phyloP scores from a whole-genome alignment of 1,140 invertebrate genomes.

The Chironomus tepperi region DNA sequence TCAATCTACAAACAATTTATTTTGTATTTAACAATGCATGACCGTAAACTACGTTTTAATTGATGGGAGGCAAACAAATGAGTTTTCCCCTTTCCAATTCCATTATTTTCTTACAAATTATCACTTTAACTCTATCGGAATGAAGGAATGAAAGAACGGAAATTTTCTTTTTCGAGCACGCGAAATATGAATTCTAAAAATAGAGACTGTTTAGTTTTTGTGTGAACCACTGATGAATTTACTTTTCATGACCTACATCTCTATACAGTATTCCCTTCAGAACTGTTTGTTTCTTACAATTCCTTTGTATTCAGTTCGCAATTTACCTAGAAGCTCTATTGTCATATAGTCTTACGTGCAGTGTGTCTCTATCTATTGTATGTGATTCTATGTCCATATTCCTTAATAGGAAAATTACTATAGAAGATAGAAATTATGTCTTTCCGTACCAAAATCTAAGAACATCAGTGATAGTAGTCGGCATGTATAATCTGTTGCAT shows the following conservation, averaged over 20 bases:
- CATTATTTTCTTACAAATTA: neutral
- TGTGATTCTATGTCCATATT: neutral
- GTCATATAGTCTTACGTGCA: neutral
- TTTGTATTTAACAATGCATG: too few species aligned
- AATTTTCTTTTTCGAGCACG: neutral
- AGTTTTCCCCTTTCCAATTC: too few species aligned
- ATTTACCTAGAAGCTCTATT: neutral
- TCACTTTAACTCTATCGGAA: neutral
- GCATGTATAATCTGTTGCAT: slow-evolving; percentile 16
- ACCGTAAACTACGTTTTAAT: too few species aligned
- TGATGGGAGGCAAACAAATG: too few species aligned
- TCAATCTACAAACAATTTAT: too few species aligned
- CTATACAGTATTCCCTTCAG: neutral
- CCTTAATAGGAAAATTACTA: neutral
- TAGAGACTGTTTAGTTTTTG: neutral
- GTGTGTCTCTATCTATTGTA: neutral
- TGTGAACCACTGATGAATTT: neutral
- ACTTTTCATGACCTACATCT: slow-evolving; percentile 4
- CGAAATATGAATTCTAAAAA: neutral
- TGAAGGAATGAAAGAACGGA: neutral
- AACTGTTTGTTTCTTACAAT: neutral
- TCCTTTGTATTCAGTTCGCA: neutral
- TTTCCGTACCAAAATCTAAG: neutral
- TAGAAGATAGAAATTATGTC: neutral
- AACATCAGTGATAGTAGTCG: neutral